Conservation (phyloP, 2,888 invertebrate genomes). For the Papilio elwesi region DNA sequence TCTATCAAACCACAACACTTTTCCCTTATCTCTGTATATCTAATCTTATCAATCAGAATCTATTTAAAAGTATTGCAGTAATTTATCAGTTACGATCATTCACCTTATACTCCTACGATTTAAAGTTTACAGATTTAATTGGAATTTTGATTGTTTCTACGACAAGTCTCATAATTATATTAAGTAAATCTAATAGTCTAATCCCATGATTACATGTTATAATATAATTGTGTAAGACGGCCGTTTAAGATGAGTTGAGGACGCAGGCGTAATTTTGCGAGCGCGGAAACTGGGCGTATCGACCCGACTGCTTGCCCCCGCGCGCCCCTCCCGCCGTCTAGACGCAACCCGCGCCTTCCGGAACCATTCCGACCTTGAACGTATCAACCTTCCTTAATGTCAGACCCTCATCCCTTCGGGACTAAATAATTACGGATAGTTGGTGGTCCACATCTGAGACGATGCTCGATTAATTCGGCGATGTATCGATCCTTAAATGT, state of each 20-base stretch:
- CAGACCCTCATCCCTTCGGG: slow-evolving; percentile 64
- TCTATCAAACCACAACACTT: too few relatives aligned
- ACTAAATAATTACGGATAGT: slow-evolving; percentile 49
- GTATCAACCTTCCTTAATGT: slow-evolving; percentile 81
- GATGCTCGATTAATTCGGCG: slow-evolving; percentile 43
- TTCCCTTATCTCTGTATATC: too few relatives aligned
- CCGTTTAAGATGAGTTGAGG: slow-evolving; percentile 62
- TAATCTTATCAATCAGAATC: too few relatives aligned
- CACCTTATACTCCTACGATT: neutral
- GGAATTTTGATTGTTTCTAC: neutral
- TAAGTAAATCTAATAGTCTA: slow-evolving; percentile 2
- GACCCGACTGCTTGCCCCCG: slow-evolving; percentile 73
- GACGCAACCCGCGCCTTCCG: slow-evolving; percentile 80
- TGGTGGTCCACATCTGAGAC: slow-evolving; percentile 53
- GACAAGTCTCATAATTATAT: neutral
- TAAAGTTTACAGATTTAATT: neutral
- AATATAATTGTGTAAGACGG: slow-evolving; percentile 54
- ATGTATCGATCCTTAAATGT: slow-evolving; percentile 1
- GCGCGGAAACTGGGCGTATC: slow-evolving; percentile 83
- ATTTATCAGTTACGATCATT: neutral
- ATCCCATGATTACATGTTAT: neutral
- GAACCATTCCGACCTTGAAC: slow-evolving; percentile 84
- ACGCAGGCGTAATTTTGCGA: slow-evolving; percentile 76
- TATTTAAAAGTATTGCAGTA: too few relatives aligned
- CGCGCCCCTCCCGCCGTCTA: slow-evolving; percentile 73